Evolutionary conservation across 2,797 vertebrate genomes (phyloP).

Genomic region (Pelobates cultripes): DNA sequence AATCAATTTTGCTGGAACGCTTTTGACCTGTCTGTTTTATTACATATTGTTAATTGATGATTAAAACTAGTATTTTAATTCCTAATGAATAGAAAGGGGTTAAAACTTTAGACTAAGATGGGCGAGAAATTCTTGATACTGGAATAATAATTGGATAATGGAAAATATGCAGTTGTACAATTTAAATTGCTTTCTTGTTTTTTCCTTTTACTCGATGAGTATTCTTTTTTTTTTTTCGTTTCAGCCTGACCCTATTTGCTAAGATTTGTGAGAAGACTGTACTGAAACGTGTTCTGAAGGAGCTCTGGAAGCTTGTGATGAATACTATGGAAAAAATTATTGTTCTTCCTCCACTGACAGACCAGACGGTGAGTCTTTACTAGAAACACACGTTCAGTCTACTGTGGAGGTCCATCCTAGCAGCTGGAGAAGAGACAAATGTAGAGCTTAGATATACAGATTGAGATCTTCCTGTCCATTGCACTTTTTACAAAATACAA

Average conservation of each 20-base stretch:
- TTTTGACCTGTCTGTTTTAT: too few species aligned
- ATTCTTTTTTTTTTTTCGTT: background rate
- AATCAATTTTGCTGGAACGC: too few species aligned
- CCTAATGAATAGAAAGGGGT: too few species aligned
- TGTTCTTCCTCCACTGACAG: constrained; percentile 85
- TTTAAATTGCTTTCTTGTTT: background rate
- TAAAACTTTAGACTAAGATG: too few species aligned
- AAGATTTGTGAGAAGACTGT: constrained; percentile 99
- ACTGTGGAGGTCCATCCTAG: background rate
- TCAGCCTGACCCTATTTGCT: constrained; percentile 92
- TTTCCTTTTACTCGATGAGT: background rate
- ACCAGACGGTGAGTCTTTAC: constrained; percentile 92
- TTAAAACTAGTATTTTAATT: too few species aligned
- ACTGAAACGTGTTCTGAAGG: constrained; percentile 95
- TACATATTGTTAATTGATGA: too few species aligned
- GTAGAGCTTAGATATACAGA: background rate
- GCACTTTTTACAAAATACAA: too few species aligned
- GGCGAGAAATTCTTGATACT: too few species aligned
- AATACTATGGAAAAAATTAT: constrained; percentile 99
- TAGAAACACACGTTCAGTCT: background rate
- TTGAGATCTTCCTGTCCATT: too few species aligned
- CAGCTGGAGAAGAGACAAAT: background rate
- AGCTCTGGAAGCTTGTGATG: constrained; percentile 98
- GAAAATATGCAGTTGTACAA: background rate
- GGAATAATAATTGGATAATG: too few species aligned